Evolutionary conservation across 2,113 vertebrate species (phyloP).

Genomic region (Gambusia affinis): DNA sequence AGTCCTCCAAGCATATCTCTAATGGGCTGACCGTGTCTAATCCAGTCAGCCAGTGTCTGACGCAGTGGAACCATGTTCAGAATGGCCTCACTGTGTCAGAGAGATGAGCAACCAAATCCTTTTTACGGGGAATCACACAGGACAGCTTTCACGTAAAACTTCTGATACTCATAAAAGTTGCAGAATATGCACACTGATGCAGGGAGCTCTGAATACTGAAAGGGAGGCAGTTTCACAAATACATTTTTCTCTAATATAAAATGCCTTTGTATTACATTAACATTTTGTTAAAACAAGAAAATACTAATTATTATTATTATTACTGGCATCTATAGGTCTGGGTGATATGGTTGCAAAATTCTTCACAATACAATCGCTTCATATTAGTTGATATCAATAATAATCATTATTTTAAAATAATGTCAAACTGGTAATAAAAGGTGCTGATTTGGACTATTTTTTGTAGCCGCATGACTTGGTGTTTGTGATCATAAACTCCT

Average conservation of each 20-base stretch:
- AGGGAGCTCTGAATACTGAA: constrained; percentile 11
- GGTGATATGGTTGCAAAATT: no score
- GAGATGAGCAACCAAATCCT: constrained; percentile 53
- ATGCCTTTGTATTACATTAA: no score
- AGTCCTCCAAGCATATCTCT: constrained; percentile 58
- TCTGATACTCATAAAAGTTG: constrained; percentile 34
- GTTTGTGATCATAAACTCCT: background rate
- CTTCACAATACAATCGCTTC: no score
- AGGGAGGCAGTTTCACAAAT: constrained; percentile 7
- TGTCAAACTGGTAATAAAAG: background rate
- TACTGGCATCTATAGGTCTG: no score
- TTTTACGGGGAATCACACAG: constrained; percentile 45
- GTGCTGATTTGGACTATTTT: background rate
- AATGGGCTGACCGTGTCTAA: constrained; percentile 65
- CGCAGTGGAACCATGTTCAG: constrained; percentile 58
- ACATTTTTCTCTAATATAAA: constrained; percentile 11
- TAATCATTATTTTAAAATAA: no score
- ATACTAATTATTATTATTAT: no score
- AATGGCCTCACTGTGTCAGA: constrained; percentile 54
- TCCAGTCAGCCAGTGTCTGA: constrained; percentile 53
- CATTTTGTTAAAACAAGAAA: no score
- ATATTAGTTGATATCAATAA: no score
- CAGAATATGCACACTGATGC: constrained; percentile 4
- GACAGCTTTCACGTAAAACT: constrained; percentile 32
- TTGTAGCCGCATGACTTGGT: background rate